These are phyloP conservation scores for Polyommatus iphigenia DNA, from an alignment of 2,888 invertebrate species.

Conservation along the genomic window DNA sequence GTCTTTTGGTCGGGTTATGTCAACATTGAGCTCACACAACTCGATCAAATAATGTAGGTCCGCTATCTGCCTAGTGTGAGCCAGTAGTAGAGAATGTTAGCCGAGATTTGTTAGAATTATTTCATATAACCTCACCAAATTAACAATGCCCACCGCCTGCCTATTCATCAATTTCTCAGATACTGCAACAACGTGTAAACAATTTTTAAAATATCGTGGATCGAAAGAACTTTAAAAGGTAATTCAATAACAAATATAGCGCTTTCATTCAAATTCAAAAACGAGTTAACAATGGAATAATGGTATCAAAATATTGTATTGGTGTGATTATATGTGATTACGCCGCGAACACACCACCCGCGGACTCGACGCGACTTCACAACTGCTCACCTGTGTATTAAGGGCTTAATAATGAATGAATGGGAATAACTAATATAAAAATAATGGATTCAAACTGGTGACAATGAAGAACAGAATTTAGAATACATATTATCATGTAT, in stretches of 20 bases:
- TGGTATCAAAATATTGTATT: slow-evolving; percentile 77
- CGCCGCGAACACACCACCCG: slow-evolving; percentile 71
- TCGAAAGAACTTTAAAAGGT: not conserved
- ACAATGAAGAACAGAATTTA: not conserved
- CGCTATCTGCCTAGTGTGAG: too few relatives aligned
- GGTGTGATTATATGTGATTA: slow-evolving; percentile 73
- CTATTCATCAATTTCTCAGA: not conserved
- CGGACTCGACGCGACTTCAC: slow-evolving; percentile 45
- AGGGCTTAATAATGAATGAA: not conserved
- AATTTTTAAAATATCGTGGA: too few relatives aligned
- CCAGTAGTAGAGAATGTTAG: too few relatives aligned
- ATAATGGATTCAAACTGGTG: not conserved
- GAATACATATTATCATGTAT: too few relatives aligned
- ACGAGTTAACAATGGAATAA: slow-evolving; percentile 64
- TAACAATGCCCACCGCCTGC: not conserved
- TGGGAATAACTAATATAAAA: too few relatives aligned
- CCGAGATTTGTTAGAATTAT: too few relatives aligned
- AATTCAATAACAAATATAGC: not conserved
- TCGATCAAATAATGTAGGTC: too few relatives aligned
- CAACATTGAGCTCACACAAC: too few relatives aligned
- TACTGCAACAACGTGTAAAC: not conserved
- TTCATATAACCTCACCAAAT: too few relatives aligned
- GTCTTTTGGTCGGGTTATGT: too few relatives aligned
- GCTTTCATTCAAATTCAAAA: slow-evolving; percentile 49
- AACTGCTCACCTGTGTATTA: slow-evolving; percentile 45